phyloP scores from a whole-genome alignment of 2,113 vertebrate genomes.

The Pterocles burchelli region DNA sequence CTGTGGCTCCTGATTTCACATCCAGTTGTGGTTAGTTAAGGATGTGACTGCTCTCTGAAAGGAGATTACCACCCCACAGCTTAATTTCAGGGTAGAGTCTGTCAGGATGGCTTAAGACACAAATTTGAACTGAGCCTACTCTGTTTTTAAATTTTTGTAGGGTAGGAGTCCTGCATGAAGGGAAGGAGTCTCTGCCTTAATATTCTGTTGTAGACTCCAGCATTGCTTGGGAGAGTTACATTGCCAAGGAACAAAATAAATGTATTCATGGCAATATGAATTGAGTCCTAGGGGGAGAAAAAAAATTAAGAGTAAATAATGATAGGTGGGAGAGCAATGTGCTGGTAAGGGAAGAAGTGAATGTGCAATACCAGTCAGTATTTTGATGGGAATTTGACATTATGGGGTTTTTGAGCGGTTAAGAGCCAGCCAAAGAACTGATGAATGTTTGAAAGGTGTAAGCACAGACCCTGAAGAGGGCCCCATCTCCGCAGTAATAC shows the following conservation, averaged over 20 bases:
- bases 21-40: not conserved
- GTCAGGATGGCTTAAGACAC: not conserved
- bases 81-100: not conserved
- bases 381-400: not conserved
- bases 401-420: not conserved
- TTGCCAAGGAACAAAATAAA: not conserved
- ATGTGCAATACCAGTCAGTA: not conserved
- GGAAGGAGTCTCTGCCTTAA: not conserved
- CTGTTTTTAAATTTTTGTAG: not conserved
- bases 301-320: not conserved
- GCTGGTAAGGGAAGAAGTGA: not conserved
- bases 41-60: constrained; percentile 14
- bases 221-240: not conserved
- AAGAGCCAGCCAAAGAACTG: not conserved
- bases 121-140: not conserved
- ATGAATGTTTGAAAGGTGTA: not conserved
- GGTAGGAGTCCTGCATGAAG: not conserved
- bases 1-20: not conserved
- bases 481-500: not conserved
- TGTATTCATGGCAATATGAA: not conserved
- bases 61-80: not conserved
- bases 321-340: not conserved
- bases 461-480: not conserved
- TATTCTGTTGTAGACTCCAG: not conserved
- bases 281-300: not conserved